phyloP scores from a whole-genome alignment of 1,140 invertebrate genomes.

The Ephestia elutella region DNA sequence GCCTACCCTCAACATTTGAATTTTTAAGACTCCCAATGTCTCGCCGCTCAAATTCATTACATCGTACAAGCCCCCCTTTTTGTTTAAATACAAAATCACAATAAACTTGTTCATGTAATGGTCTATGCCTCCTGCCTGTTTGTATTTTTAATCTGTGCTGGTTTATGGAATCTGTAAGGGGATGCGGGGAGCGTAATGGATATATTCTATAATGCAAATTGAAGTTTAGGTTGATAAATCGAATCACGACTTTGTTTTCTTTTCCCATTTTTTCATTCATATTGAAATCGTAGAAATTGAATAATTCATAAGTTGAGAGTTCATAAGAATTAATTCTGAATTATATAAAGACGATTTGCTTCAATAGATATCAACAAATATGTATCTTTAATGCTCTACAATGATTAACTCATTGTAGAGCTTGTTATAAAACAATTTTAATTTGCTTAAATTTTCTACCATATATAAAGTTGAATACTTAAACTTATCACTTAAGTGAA shows the following conservation, averaged over 20 bases:
- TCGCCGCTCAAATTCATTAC: constrained; percentile 66
- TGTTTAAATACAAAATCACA: constrained; percentile 69
- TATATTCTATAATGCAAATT: constrained; percentile 5
- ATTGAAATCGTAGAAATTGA: too few species aligned
- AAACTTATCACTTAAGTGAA: too few species aligned
- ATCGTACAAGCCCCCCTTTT: constrained; percentile 59
- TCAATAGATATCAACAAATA: too few species aligned
- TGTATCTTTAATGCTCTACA: too few species aligned
- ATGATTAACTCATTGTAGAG: too few species aligned
- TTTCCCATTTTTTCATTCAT: neutral
- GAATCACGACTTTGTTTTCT: neutral
- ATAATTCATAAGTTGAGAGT: too few species aligned
- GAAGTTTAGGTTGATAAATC: neutral
- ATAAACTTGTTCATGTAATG: constrained; percentile 61
- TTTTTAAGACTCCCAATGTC: constrained; percentile 56
- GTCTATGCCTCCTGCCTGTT: constrained; percentile 60
- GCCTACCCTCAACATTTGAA: constrained; percentile 51
- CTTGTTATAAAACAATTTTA: too few species aligned
- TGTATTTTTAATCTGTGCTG: constrained; percentile 46
- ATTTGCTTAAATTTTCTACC: too few species aligned
- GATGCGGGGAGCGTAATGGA: neutral
- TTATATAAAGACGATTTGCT: too few species aligned
- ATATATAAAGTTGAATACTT: too few species aligned
- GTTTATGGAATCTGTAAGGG: constrained; percentile 1
- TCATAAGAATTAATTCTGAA: too few species aligned